These are phyloP conservation scores for Emydura subglobosa DNA, from an alignment of 2,113 vertebrate genomes.

Conservation along the genomic window DNA sequence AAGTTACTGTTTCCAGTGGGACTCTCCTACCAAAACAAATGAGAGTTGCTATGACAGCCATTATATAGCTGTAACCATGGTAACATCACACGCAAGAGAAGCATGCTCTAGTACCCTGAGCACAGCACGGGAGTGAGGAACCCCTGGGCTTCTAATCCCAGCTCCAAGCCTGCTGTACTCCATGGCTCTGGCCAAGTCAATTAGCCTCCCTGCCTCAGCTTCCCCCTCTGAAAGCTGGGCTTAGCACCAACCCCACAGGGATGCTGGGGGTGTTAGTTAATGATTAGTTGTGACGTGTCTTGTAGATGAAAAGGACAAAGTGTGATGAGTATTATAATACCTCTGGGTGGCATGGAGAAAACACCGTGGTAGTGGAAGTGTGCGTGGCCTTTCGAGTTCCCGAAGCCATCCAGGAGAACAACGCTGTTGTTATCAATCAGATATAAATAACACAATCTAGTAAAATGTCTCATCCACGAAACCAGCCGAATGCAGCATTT, in stretches of 20 bases:
- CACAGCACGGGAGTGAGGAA: neutral
- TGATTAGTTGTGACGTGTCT: neutral
- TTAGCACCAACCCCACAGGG: neutral
- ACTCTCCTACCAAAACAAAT: neutral
- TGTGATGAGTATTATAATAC: rapidly evolving
- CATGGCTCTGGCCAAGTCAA: neutral
- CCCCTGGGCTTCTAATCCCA: neutral
- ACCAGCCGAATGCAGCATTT: conserved; percentile 58
- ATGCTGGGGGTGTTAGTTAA: neutral
- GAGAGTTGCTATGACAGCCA: neutral
- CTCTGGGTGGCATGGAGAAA: neutral
- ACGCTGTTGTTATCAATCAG: conserved; percentile 47
- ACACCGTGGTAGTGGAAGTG: neutral
- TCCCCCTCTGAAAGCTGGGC: rapidly evolving
- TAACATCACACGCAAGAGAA: neutral
- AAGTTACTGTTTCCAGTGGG: neutral
- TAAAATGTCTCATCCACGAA: conserved; percentile 72
- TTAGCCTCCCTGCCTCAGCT: neutral
- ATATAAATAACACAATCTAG: conserved; percentile 59
- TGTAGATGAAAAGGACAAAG: neutral
- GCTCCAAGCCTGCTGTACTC: neutral
- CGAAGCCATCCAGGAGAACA: conserved; percentile 14
- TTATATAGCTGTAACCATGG: neutral
- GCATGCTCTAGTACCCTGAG: rapidly evolving
- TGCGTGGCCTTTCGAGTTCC: neutral